phyloP scores from a whole-genome alignment of 2,113 vertebrate species.

The Crocuta crocuta region DNA sequence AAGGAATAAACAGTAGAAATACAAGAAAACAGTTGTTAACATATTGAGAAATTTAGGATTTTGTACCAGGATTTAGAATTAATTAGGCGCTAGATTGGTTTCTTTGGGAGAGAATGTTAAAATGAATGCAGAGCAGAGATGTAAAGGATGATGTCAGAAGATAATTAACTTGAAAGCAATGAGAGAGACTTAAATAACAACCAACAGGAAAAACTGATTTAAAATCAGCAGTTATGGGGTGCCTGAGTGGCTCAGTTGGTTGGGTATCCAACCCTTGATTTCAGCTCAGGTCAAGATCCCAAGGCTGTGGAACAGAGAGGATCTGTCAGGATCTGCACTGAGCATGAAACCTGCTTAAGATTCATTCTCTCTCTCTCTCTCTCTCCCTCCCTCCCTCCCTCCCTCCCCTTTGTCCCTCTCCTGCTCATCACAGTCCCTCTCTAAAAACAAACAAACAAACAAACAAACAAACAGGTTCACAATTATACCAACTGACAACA shows the following conservation, averaged over 20 bases:
- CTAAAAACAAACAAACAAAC: too few relatives aligned
- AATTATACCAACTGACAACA: neutral
- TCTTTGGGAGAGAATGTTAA: neutral
- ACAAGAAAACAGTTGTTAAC: neutral
- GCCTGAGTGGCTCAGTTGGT: too few relatives aligned
- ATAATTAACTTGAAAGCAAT: neutral
- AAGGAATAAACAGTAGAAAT: neutral
- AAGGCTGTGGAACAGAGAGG: too few relatives aligned
- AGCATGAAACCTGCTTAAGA: too few relatives aligned
- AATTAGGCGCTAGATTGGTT: neutral
- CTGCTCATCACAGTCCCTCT: too few relatives aligned
- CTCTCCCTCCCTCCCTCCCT: too few relatives aligned
- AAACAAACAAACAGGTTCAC: neutral
- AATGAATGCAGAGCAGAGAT: neutral
- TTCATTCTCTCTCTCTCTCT: too few relatives aligned
- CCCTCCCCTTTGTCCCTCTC: too few relatives aligned
- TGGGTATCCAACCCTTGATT: too few relatives aligned
- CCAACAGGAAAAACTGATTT: neutral
- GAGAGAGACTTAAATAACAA: neutral
- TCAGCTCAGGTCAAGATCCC: too few relatives aligned
- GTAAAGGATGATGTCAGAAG: neutral
- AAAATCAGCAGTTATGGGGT: neutral
- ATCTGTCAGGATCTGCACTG: too few relatives aligned
- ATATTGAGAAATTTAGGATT: neutral
- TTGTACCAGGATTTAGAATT: neutral